phyloP scores from a whole-genome alignment of 1,140 invertebrate species.

The Euschistus heros region DNA sequence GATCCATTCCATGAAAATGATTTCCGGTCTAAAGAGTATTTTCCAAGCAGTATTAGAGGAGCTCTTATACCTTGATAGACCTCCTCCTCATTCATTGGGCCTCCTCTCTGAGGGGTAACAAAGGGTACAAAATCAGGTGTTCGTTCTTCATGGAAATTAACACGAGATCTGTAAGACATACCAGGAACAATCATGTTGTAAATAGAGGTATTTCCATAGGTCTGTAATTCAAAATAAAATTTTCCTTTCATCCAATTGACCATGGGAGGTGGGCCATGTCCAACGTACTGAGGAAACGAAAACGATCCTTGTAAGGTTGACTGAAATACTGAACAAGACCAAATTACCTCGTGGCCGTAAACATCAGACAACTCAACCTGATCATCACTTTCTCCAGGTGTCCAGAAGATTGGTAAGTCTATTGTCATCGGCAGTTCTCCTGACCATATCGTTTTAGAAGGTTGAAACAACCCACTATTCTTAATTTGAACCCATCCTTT shows the following conservation, averaged over 20 bases:
- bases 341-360: slow-evolving; percentile 24
- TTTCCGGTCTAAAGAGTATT: not conserved
- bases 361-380: slow-evolving; percentile 4
- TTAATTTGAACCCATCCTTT: slow-evolving; percentile 17
- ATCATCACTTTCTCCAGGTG: not conserved
- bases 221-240: slow-evolving; percentile 17
- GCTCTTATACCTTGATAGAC: not conserved
- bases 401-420: slow-evolving; percentile 25
- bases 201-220: not conserved
- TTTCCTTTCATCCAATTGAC: slow-evolving; percentile 26
- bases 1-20: slow-evolving; percentile 1
- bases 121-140: not conserved
- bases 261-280: slow-evolving; percentile 7
- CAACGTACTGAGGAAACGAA: slow-evolving; percentile 24
- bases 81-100: not conserved
- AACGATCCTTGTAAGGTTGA: slow-evolving; percentile 21
- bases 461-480: not conserved
- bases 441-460: slow-evolving; percentile 22
- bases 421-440: slow-evolving; percentile 21
- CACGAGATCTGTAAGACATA: not conserved
- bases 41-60: not conserved
- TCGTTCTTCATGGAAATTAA: not conserved
- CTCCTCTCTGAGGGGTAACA: not conserved
- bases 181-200: slow-evolving; percentile 14
- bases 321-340: slow-evolving; percentile 23